These are phyloP conservation scores for Mimas tiliae DNA, from an alignment of 2,888 invertebrate species.

Conservation along the genomic window DNA sequence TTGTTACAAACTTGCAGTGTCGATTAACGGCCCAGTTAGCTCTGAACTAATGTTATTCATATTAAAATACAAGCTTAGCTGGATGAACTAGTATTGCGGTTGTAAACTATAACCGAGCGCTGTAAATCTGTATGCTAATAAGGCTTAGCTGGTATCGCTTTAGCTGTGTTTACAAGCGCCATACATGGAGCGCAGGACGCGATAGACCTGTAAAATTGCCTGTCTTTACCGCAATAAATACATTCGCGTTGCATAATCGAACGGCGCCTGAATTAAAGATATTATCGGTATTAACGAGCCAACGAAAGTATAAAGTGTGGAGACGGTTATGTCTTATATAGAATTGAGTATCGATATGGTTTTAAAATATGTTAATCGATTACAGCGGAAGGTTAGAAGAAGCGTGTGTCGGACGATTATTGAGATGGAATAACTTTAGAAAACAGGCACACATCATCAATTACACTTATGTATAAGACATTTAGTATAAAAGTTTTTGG, in stretches of 20 bases:
- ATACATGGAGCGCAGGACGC: constrained; percentile 38
- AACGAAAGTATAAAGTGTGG: neutral
- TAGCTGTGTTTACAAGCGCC: constrained; percentile 50
- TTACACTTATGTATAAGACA: too few relatives aligned
- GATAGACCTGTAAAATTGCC: constrained; percentile 53
- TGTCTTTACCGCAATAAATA: constrained; percentile 34
- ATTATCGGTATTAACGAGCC: constrained; percentile 13
- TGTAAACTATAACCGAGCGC: constrained; percentile 32
- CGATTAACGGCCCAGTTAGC: constrained; percentile 18
- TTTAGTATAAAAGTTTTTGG: too few relatives aligned
- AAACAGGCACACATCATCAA: too few relatives aligned
- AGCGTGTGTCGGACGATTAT: too few relatives aligned
- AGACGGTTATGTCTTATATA: neutral
- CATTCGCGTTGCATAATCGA: constrained; percentile 36
- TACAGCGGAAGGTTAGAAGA: too few relatives aligned
- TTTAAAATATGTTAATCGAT: neutral
- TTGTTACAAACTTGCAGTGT: neutral
- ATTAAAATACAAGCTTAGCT: constrained; percentile 32
- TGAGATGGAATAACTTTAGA: too few relatives aligned
- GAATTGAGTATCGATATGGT: neutral
- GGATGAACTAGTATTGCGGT: constrained; percentile 28
- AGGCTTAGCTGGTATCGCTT: constrained; percentile 45
- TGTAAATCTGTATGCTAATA: constrained; percentile 60
- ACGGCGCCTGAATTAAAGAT: constrained; percentile 29
- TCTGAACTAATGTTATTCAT: constrained; percentile 14